Evolutionary conservation across 2,113 vertebrate species (phyloP).

Genomic region (Xiphorhynchus elegans): DNA sequence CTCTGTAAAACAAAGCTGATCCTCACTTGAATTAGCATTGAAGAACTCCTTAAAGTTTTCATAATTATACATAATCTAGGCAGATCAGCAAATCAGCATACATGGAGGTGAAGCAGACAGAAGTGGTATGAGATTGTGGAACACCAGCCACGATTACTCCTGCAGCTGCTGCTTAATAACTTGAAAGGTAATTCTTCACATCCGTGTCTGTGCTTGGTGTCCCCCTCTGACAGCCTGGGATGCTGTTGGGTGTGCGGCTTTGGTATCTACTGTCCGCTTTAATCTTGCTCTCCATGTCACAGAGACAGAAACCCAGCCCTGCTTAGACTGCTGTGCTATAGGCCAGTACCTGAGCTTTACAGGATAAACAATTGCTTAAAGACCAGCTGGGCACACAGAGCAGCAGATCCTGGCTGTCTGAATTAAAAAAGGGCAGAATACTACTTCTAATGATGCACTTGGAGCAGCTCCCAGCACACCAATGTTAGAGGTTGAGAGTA

Average conservation of each 20-base stretch:
- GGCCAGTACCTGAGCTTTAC: background rate
- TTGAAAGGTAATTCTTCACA: background rate
- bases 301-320: background rate
- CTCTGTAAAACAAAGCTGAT: background rate
- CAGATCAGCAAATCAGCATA: background rate
- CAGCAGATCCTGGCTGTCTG: background rate
- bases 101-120: background rate
- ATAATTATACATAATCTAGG: background rate
- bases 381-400: background rate
- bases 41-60: background rate
- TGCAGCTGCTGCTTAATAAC: background rate
- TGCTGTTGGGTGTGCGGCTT: background rate
- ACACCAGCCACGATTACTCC: background rate
- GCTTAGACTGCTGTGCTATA: background rate
- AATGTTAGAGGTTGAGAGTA: background rate
- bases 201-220: background rate
- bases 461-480: conserved; percentile 25
- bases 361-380: background rate
- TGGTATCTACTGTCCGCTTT: background rate
- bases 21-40: background rate
- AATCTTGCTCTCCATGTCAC: background rate
- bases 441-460: background rate
- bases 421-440: background rate
- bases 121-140: background rate
- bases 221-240: background rate